Percentiles rank a stretch among this genome's conserved stretches.
Evolutionary conservation across 2,888 invertebrate species (phyloP).

Genomic region (Dinocampus coccinellae): DNA sequence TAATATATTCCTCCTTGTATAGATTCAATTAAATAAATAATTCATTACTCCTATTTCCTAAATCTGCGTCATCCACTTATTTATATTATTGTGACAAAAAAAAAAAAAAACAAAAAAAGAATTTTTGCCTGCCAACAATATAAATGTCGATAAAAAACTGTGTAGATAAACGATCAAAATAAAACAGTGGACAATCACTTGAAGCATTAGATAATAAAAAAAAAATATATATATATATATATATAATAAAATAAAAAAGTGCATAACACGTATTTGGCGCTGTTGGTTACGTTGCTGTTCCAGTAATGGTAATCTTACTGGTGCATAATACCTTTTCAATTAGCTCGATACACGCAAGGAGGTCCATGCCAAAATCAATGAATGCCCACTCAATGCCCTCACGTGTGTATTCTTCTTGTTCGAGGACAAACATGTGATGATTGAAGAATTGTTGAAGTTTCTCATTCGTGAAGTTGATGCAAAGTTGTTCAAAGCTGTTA

Average conservation of each 20-base stretch:
- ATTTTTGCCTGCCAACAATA: too few species aligned
- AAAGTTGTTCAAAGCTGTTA: constrained; percentile 94
- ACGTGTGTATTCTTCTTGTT: constrained; percentile 92
- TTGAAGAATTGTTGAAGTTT: constrained; percentile 96
- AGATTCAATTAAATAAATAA: background rate
- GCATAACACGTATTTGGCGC: constrained; percentile 32
- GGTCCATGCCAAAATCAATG: constrained; percentile 94
- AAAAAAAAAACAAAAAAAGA: background rate
- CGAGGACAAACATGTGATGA: constrained; percentile 94
- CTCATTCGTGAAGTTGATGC: constrained; percentile 95
- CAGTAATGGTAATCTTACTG: constrained; percentile 1
- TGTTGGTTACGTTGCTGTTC: constrained; percentile 19
- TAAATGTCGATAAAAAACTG: background rate
- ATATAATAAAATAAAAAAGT: too few species aligned
- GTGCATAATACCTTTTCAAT: constrained; percentile 85
- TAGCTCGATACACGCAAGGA: constrained; percentile 95
- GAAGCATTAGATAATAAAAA: constrained; percentile 42
- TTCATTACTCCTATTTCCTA: background rate
- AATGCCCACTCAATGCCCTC: constrained; percentile 94
- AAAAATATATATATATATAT: too few species aligned
- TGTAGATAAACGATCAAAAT: constrained; percentile 30
- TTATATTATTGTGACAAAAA: background rate
- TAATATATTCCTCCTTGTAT: background rate
- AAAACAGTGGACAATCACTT: constrained; percentile 59
- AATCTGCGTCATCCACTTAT: background rate